Base-by-base conservation (phyloP, 2,113 vertebrate species). In the Aspidoscelis tigris region DNA sequence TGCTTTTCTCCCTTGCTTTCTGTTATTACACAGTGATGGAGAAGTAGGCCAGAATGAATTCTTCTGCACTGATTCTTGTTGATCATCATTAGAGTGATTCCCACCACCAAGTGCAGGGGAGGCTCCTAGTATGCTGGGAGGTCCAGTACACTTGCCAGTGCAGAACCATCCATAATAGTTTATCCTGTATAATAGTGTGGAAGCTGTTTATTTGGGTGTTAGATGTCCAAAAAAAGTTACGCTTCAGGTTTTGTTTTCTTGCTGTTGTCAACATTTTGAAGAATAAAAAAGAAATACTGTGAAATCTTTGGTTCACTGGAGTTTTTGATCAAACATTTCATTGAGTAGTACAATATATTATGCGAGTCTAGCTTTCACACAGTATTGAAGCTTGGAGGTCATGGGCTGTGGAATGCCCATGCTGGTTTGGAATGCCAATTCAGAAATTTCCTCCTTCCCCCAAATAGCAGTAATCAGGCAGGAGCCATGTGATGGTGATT, bases 1-100 rank as follows among this genome's bases (percentile, higher is more conserved):
- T 43, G 14, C 76, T 80, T 78, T 80, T 4, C 50, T 61, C 3
- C 70, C 72, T 43, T 70, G 81, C n/a, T n/a, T 88, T 83, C 76
- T 73, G 50, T 81, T 78, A 8, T 20, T 83, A 24, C 74, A 18
- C 26, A 78, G 78, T 26, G 22, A 26, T 53, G 85, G 81, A 84
- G 50, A 78, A 78, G 39, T 50, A 43, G 33, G 43, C n/a, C 44
- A 68, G 64, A 11, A 2, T 22, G 39, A 83, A 65, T 58, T 86
- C 66, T 47, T 33, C 39, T 71, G 8, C 47, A 72, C 33, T 1
- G 21, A 41, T 88, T 72, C 8, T 70, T 58, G 24, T 70, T 47
- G 33, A 68, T 85, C 5, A 24, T 44, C 41, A 55, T 24, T 20
- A 39, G 47, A 12, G 16, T 33, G 1, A 69, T 78, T 7, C n/a